Percentiles rank a stretch among this genome's conserved stretches.
Conservation (phyloP, 2,797 vertebrate genomes). For the Neopelma chrysocephalum region DNA sequence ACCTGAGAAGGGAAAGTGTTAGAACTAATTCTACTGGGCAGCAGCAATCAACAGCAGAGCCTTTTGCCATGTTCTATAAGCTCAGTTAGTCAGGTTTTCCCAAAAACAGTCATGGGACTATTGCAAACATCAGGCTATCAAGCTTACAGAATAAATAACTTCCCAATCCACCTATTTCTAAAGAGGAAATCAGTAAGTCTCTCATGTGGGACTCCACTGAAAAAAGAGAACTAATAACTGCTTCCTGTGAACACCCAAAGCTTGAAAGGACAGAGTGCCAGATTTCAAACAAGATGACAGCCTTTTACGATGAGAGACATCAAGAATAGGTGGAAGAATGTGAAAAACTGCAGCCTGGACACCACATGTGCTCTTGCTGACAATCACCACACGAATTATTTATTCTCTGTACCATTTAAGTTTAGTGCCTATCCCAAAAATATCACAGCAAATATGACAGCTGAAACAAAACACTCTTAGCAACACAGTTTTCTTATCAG, state of each 20-base stretch:
- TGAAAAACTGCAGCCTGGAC: background rate
- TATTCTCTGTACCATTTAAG: background rate
- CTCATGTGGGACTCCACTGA: rapidly evolving
- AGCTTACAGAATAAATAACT: background rate
- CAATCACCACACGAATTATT: background rate
- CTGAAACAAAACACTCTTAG: background rate
- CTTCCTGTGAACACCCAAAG: conserved; percentile 15
- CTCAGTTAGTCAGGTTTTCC: background rate
- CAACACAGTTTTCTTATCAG: background rate
- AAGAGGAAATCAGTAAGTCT: background rate
- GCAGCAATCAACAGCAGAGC: background rate
- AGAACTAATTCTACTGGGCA: background rate
- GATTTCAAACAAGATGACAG: conserved; percentile 26
- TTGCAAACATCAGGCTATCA: background rate
- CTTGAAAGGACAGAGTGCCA: conserved; percentile 17
- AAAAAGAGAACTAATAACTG: background rate
- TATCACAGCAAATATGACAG: background rate
- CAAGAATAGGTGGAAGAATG: conserved; percentile 37
- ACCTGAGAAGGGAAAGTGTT: background rate
- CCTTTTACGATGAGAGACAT: conserved; percentile 5
- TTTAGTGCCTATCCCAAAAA: background rate
- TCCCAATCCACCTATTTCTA: background rate
- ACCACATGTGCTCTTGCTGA: conserved; percentile 16
- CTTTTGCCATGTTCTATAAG: background rate
- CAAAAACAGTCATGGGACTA: background rate